A percentile compares a stretch with the other conserved stretches of the same genome.
phyloP scores from a whole-genome alignment of 2,888 invertebrate species.

The Megamerina dolium region DNA sequence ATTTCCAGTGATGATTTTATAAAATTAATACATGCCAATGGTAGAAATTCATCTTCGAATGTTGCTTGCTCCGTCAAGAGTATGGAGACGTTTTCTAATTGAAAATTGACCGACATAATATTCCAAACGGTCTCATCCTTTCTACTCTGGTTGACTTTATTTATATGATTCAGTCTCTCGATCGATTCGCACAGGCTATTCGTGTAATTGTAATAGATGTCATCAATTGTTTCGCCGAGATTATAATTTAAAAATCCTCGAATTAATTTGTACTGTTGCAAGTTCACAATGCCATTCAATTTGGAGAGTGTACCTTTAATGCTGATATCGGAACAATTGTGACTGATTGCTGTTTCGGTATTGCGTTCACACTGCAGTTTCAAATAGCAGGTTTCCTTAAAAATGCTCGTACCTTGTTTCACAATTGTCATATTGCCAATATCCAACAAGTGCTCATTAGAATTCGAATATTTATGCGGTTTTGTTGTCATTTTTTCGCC shows the following conservation, averaged over 20 bases:
- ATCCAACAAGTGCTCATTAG: too few relatives aligned
- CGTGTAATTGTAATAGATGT: slow-evolving; percentile 49
- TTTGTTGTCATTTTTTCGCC: slow-evolving; percentile 47
- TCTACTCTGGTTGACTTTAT: slow-evolving; percentile 19
- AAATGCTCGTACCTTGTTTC: slow-evolving; percentile 58
- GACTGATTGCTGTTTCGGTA: slow-evolving; percentile 56
- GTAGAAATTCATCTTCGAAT: slow-evolving; percentile 50
- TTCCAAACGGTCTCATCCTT: slow-evolving; percentile 59
- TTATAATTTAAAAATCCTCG: slow-evolving; percentile 83
- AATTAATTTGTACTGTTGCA: slow-evolving; percentile 80
- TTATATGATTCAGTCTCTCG: slow-evolving; percentile 37
- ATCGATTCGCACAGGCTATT: slow-evolving; percentile 37
- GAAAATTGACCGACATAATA: slow-evolving; percentile 70
- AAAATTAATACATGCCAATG: slow-evolving; percentile 84
- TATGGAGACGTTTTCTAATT: slow-evolving; percentile 80
- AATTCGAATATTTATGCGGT: slow-evolving; percentile 25
- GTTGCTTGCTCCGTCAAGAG: slow-evolving; percentile 38
- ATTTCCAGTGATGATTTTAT: slow-evolving; percentile 81
- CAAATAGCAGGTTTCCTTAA: slow-evolving; percentile 77
- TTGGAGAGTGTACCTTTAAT: slow-evolving; percentile 80
- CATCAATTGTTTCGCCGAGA: slow-evolving; percentile 77
- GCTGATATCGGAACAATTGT: slow-evolving; percentile 70
- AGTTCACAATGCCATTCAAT: slow-evolving; percentile 73
- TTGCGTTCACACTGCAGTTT: slow-evolving; percentile 78
- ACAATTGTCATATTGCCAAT: slow-evolving; percentile 42